Evolutionary conservation across 2,113 vertebrate genomes (phyloP).

Genomic region (Pelusios castaneus): DNA sequence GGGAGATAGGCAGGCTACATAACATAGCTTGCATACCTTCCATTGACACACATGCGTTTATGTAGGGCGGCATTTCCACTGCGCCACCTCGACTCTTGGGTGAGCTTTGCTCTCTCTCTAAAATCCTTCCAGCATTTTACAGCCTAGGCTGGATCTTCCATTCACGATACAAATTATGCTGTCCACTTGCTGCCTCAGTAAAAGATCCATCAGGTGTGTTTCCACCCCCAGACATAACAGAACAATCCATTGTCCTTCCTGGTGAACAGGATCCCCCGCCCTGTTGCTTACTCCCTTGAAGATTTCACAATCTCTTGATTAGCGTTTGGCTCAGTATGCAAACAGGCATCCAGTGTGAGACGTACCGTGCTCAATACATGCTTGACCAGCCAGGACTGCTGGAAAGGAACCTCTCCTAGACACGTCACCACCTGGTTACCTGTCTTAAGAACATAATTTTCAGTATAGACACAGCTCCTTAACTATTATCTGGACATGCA

Average conservation of each 20-base stretch:
- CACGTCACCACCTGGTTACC: neutral
- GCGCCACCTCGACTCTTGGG: neutral
- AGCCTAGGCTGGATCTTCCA: neutral
- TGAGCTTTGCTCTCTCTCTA: neutral
- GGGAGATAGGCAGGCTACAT: too few relatives aligned
- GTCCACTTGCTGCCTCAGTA: neutral
- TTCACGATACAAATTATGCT: neutral
- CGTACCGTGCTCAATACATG: neutral
- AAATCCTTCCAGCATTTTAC: neutral
- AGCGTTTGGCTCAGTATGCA: neutral
- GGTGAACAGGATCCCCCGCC: neutral
- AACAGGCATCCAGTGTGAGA: neutral
- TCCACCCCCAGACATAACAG: neutral
- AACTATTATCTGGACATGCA: neutral
- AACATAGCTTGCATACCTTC: too few relatives aligned
- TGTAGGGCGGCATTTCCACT: too few relatives aligned
- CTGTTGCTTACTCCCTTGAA: neutral
- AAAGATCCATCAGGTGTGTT: neutral
- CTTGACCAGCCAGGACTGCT: neutral
- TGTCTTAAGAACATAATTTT: neutral
- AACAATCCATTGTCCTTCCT: neutral
- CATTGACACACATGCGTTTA: too few relatives aligned
- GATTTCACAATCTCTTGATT: neutral
- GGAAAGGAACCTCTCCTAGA: neutral
- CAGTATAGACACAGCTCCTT: neutral